These are phyloP conservation scores for Electrona antarctica DNA, from an alignment of 2,113 vertebrate species.

Conservation along the genomic window DNA sequence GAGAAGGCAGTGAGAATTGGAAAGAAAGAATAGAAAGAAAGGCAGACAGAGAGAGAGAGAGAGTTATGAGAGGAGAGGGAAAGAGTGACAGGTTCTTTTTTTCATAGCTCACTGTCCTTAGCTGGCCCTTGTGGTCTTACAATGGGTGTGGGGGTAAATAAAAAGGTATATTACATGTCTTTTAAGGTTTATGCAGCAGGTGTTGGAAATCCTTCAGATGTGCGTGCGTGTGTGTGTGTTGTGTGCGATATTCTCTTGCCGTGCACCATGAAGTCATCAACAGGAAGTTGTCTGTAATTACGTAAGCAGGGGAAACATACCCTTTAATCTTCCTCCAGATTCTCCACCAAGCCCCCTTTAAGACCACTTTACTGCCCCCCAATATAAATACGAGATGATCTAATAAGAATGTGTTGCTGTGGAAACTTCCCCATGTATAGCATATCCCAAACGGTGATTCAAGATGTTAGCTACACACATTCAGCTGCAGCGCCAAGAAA, in stretches of 20 bases:
- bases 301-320: constrained; percentile 17
- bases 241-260: background rate
- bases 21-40: too few species aligned
- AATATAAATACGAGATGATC: constrained; percentile 65
- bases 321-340: constrained; percentile 39
- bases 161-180: background rate
- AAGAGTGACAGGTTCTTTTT: background rate
- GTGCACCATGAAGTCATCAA: constrained; percentile 30
- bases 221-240: background rate
- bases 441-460: constrained; percentile 65
- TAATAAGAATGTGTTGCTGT: constrained; percentile 67
- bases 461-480: constrained; percentile 66
- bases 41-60: too few species aligned
- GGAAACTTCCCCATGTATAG: constrained; percentile 67
- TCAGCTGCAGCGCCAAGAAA: constrained; percentile 59
- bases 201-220: constrained; percentile 10
- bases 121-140: constrained; percentile 2
- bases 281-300: constrained; percentile 50
- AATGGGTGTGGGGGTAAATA: background rate
- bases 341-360: constrained; percentile 42
- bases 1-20: too few species aligned
- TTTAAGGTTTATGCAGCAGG: constrained; percentile 1
- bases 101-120: constrained; percentile 17
- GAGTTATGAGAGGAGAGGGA: background rate
- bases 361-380: constrained; percentile 50